Conservation (phyloP, 2,113 vertebrate genomes). For the Ginglymostoma cirratum region DNA sequence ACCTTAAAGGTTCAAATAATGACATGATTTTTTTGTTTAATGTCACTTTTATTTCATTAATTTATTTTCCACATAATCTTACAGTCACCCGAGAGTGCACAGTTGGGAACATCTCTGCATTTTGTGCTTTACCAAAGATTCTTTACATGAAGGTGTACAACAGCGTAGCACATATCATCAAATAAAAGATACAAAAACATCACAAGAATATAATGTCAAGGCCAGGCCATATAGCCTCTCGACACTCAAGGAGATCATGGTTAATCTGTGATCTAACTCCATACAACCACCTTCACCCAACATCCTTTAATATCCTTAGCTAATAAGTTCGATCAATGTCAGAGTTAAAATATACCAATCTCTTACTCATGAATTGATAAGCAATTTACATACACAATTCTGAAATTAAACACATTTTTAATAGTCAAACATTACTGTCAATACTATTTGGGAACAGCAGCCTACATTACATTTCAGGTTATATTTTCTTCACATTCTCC, state of each 20-base stretch:
- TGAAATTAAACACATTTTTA: background rate
- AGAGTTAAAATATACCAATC: background rate
- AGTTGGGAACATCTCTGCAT: background rate
- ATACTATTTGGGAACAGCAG: background rate
- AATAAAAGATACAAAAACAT: background rate
- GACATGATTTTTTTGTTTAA: background rate
- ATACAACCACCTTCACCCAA: background rate
- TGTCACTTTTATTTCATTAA: constrained; percentile 17
- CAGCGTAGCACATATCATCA: background rate
- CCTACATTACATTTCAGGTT: background rate
- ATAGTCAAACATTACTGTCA: background rate
- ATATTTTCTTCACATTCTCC: background rate
- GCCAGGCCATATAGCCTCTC: background rate
- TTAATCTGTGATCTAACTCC: background rate
- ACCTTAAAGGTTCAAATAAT: background rate
- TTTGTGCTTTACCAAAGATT: background rate
- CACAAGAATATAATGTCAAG: background rate
- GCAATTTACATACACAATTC: background rate
- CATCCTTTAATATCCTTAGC: background rate
- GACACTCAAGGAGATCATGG: background rate
- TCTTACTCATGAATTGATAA: background rate
- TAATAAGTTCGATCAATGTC: background rate
- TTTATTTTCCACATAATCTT: background rate
- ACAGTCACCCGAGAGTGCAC: background rate
- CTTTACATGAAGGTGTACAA: background rate